Percentiles rank a stretch among this genome's conserved stretches.
These are phyloP conservation scores for Clarias platycephalus DNA, from an alignment of 2,797 vertebrate genomes.

Conservation along the genomic window DNA sequence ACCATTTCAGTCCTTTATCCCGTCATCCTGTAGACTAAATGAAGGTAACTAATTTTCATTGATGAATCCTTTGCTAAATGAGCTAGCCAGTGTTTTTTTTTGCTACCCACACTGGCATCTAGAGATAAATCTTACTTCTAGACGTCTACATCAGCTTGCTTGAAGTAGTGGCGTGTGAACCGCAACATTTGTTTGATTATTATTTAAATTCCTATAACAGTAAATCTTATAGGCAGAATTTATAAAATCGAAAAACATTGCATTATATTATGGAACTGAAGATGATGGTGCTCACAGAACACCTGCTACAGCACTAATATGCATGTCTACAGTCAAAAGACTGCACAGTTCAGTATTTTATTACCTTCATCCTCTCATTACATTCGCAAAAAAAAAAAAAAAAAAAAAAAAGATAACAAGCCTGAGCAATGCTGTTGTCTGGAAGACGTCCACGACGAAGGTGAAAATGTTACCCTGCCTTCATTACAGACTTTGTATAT, in stretches of 20 bases:
- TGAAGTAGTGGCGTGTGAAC: neutral
- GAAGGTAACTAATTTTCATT: neutral
- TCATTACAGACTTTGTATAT: neutral
- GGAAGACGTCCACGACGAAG: neutral
- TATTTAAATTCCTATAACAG: neutral
- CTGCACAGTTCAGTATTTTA: slow-evolving; percentile 2
- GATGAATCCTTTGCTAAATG: neutral
- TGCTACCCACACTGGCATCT: neutral
- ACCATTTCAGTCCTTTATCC: neutral
- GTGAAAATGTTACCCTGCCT: neutral
- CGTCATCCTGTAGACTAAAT: neutral
- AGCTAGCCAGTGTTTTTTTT: neutral
- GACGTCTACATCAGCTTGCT: neutral
- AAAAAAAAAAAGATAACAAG: too few relatives aligned
- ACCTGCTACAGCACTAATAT: neutral
- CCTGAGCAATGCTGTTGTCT: neutral
- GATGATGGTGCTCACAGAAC: too few relatives aligned
- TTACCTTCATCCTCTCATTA: neutral
- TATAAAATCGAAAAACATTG: neutral
- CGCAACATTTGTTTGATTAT: neutral
- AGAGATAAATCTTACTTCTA: neutral
- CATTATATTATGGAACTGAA: neutral
- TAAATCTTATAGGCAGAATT: neutral
- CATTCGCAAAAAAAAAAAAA: neutral
- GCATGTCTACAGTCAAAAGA: neutral